Conservation (phyloP, 2,888 invertebrate genomes). For the Drosophila formosana region DNA sequence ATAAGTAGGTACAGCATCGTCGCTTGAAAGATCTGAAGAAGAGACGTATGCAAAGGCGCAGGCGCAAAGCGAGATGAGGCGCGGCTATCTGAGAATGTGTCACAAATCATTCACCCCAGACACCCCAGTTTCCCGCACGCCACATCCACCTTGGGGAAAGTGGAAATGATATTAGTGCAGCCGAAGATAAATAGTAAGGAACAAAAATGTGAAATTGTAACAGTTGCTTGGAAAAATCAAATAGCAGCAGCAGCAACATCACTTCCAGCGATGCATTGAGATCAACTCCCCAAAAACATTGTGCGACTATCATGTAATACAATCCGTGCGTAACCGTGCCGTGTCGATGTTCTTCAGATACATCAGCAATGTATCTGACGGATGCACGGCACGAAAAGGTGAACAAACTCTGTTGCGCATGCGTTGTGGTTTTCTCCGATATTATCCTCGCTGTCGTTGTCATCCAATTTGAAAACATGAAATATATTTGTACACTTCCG, state of each 20-base stretch:
- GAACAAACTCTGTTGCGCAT: slow-evolving; percentile 75
- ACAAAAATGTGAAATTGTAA: slow-evolving; percentile 61
- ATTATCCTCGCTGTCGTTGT: slow-evolving; percentile 57
- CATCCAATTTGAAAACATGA: slow-evolving; percentile 74
- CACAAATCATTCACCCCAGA: slow-evolving; percentile 78
- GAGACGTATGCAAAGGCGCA: slow-evolving; percentile 31
- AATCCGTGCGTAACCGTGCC: slow-evolving; percentile 74
- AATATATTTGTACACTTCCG: slow-evolving; percentile 70
- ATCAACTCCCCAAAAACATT: slow-evolving; percentile 23
- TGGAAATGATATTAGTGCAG: slow-evolving; percentile 71
- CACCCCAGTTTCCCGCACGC: slow-evolving; percentile 13
- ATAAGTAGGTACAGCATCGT: slow-evolving; percentile 19
- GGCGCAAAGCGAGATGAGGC: slow-evolving; percentile 31
- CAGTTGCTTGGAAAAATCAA: slow-evolving; percentile 78
- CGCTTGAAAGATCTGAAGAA: slow-evolving; percentile 33
- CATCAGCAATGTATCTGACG: slow-evolving; percentile 28
- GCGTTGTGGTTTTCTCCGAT: slow-evolving; percentile 43
- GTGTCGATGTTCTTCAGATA: slow-evolving; percentile 31
- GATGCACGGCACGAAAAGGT: slow-evolving; percentile 53
- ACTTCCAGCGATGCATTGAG: slow-evolving; percentile 50
- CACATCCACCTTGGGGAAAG: slow-evolving; percentile 47
- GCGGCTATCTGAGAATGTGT: slow-evolving; percentile 70
- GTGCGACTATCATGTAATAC: slow-evolving; percentile 62
- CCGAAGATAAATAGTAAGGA: slow-evolving; percentile 68
- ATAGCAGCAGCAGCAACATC: slow-evolving; percentile 13